Conservation (phyloP, 1,140 invertebrate species). For the Drosophila santomea region DNA sequence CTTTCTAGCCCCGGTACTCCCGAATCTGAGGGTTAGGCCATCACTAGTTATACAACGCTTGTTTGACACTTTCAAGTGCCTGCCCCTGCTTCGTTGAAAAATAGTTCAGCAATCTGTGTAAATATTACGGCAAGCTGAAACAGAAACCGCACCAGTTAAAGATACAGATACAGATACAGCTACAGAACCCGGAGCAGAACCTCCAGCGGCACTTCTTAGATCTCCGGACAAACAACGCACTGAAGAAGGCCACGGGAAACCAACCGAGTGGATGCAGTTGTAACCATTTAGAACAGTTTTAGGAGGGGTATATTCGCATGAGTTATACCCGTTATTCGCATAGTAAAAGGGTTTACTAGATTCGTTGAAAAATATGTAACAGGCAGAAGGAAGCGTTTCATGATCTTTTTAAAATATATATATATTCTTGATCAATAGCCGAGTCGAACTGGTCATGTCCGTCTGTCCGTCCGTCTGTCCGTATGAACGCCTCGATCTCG, state of each 20-base stretch:
- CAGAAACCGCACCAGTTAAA: slow-evolving; percentile 22
- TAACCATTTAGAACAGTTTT: not conserved
- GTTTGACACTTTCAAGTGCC: slow-evolving; percentile 73
- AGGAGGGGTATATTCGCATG: no score
- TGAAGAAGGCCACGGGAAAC: slow-evolving; percentile 27
- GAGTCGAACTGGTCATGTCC: no score
- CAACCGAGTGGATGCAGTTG: not conserved
- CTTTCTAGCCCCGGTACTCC: slow-evolving; percentile 27
- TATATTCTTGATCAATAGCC: no score
- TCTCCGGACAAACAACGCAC: slow-evolving; percentile 25
- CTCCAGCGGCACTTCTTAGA: slow-evolving; percentile 32
- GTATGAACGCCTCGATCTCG: no score
- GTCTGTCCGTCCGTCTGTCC: no score
- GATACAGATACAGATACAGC: slow-evolving; percentile 5
- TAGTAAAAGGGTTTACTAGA: no score
- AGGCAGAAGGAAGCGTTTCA: no score
- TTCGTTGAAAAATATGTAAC: no score
- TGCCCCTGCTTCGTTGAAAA: slow-evolving; percentile 48
- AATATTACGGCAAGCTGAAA: slow-evolving; percentile 53
- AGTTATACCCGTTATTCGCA: no score
- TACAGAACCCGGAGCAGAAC: slow-evolving; percentile 13
- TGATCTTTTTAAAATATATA: no score
- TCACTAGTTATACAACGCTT: slow-evolving; percentile 60
- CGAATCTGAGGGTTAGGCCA: slow-evolving; percentile 41
- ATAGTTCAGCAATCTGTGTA: slow-evolving; percentile 71